phyloP scores from a whole-genome alignment of 2,113 vertebrate species.

The Eurypyga helias region DNA sequence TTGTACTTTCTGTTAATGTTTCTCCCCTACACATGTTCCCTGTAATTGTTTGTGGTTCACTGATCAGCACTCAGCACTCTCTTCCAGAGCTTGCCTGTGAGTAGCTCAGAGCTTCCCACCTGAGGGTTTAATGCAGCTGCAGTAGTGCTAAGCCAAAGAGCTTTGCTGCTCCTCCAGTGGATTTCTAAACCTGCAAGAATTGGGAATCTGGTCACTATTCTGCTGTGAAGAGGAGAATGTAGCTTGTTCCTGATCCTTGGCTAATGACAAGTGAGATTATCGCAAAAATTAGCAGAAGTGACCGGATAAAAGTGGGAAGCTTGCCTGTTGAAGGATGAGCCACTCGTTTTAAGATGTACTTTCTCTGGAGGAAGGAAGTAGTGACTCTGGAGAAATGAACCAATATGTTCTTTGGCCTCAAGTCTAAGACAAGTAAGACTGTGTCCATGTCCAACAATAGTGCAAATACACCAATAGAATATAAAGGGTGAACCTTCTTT shows the following conservation, averaged over 20 bases:
- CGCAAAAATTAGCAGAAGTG: not conserved
- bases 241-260: not conserved
- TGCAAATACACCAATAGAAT: not conserved
- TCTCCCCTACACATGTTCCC: not conserved
- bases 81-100: not conserved
- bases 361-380: not conserved
- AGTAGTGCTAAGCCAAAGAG: not conserved
- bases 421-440: not conserved
- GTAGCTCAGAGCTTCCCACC: not conserved
- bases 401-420: not conserved
- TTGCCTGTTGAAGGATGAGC: not conserved
- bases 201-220: not conserved
- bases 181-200: not conserved
- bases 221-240: not conserved
- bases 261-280: not conserved
- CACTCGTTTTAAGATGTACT: fast-evolving
- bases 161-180: not conserved
- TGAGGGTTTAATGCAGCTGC: not conserved
- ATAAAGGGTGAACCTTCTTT: not conserved
- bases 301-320: not conserved
- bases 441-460: fast-evolving
- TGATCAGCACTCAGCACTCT: not conserved
- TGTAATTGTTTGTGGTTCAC: not conserved
- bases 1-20: not conserved
- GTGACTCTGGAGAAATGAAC: not conserved